Base-by-base conservation (phyloP, 1,140 invertebrate genomes). In the Trinorchestia longiramus region DNA sequence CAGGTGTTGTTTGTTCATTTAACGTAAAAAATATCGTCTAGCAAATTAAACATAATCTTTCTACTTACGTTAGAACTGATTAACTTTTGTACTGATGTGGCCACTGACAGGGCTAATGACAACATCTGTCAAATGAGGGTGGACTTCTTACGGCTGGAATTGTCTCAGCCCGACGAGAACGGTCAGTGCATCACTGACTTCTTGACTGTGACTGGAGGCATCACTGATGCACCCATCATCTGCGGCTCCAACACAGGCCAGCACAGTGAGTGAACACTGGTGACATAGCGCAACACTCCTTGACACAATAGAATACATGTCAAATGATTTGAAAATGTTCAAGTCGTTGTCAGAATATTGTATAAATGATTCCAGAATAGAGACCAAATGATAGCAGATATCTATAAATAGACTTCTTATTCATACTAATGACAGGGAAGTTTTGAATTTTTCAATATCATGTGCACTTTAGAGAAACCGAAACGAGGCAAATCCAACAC, bases 181-280 rank as follows among this genome's bases (percentile, higher is more conserved):
- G 98, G 98, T 0, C 97, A 97, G 87, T 99, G 98, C 97, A 97
- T 97, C 3, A 98, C 97, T 0, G 98, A 99, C 97, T 98, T 98
- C 17, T 97, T 99, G 88, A 98, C 98, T 15, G 97, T 99, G 42
- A 98, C 98, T 0, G 98, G 98, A 15, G 98, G 98, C 0, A 97
- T 97, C 19, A 98, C 98, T 90, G 98, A 98, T 0, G 98, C 98
- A 1, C 98, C 98, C 0, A 97, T 97, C 43, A 98, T 99, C 95
- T 99, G 98, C 97, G 98, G 98, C 19, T 98, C 98, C 97, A 98
- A 99, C 97, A 98, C 98, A 0, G 98, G 98, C 19, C 98, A 99
- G 97, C 98, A 99, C 97, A 97, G 98, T 98, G 97, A 97, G 97
- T 11, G 23, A 41, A 15, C 88, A 90, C n/a, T 77, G 62, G 62